Evolutionary conservation across 1,140 invertebrate species (phyloP), one percentile per base, ranked within the genome.

Genomic region (Orchesella cincta): DNA sequence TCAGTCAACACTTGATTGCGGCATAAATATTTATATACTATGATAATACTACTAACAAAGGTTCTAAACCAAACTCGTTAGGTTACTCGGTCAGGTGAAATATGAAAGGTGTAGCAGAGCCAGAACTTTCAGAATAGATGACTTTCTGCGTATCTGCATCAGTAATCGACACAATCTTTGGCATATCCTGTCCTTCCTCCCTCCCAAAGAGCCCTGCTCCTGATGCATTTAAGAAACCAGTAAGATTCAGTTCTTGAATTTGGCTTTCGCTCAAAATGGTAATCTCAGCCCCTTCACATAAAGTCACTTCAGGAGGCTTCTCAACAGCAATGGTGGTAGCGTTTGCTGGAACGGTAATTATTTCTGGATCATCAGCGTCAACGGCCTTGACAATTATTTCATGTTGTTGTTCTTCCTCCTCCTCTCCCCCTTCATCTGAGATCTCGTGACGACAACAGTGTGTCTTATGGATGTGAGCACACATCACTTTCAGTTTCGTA

Each of bases 391-490:
- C n/a, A 51, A 51, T 51, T n/a, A 51, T 12, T n/a, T 51, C 46
- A 14, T 12, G 46, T n/a, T 51, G 12, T 12, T 51, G 12, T 51
- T 14, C 46, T n/a, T n/a, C n/a, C n/a, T n/a, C n/a, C n/a, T n/a
- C n/a, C n/a, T n/a, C n/a, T n/a, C n/a, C n/a, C n/a, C n/a, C n/a
- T n/a, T n/a, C n/a, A n/a, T n/a, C n/a, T n/a, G 54, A 23, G 26
- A 73, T 73, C 1, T 28, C 28, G 18, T 36, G 14, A 2, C 35
- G 31, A 1, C 2, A n/a, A 26, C 35, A 73, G 29, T 80, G 79
- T 2, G 74, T 75, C 35, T 76, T 74, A 71, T 81, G 80, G 46
- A 77, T 77, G 35, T 81, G 80, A 12, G 51, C 46, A 72, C 80
- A 81, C 76, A 81, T 77, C 5, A 73, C 36, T 20, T 70, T 29